A percentile compares a stretch with the other conserved stretches of the same genome.
phyloP scores from a whole-genome alignment of 2,797 vertebrate genomes.

The Morelia viridis region DNA sequence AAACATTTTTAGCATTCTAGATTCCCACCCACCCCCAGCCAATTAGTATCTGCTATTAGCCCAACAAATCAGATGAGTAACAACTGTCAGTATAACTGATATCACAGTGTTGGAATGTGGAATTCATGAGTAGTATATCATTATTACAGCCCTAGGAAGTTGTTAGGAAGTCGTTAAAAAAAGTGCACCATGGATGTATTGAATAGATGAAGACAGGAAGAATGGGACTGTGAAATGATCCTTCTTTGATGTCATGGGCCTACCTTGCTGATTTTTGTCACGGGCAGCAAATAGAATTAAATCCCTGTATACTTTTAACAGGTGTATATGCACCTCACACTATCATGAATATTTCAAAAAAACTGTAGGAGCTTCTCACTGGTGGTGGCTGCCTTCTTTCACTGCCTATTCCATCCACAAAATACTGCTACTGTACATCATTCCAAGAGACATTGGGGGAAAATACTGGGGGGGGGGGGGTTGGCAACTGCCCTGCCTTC shows the following conservation, averaged over 20 bases:
- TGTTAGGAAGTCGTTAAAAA: not conserved
- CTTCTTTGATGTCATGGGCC: not conserved
- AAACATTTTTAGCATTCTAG: not conserved
- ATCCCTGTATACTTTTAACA: not conserved
- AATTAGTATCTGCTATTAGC: not conserved
- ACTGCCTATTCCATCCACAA: not conserved
- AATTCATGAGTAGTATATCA: not conserved
- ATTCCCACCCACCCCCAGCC: not conserved
- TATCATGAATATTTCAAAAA: not conserved
- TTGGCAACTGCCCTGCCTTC: not conserved
- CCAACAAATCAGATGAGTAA: not conserved
- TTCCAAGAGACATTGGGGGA: not conserved
- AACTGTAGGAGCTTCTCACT: not conserved
- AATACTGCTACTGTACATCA: not conserved
- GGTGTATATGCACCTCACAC: not conserved
- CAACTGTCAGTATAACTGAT: not conserved
- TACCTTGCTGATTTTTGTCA: not conserved
- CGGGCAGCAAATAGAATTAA: not conserved
- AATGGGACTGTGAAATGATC: too few species aligned
- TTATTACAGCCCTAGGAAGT: not conserved
- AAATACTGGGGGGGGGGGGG: not conserved
- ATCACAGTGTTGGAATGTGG: not conserved
- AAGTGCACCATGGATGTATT: not conserved
- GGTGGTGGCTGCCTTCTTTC: not conserved
- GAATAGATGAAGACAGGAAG: not conserved